Conservation (phyloP, 2,888 invertebrate species). For the Macrosiphum euphorbiae region DNA sequence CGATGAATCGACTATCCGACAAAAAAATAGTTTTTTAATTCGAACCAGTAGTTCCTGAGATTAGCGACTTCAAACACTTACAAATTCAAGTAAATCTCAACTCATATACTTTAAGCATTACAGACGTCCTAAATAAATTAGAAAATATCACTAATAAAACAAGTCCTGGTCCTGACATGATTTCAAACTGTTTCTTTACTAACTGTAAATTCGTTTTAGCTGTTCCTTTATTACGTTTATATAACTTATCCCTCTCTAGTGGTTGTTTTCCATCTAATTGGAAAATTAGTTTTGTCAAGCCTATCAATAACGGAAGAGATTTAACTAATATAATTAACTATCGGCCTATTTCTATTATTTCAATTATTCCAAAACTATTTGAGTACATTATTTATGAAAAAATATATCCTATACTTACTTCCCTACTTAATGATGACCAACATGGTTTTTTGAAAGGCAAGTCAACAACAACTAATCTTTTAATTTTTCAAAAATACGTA, state of each 20-base stretch:
- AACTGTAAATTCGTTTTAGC: not conserved
- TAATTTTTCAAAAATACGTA: not conserved
- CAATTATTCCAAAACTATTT: not conserved
- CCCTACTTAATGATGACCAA: not conserved
- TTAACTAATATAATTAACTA: not conserved
- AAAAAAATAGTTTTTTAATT: too few relatives aligned
- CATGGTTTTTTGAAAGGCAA: not conserved
- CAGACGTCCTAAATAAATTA: too few relatives aligned
- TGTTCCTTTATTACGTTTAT: not conserved
- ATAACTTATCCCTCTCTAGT: too few relatives aligned
- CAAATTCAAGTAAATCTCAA: too few relatives aligned
- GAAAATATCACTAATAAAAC: too few relatives aligned
- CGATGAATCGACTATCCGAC: too few relatives aligned
- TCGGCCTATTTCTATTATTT: too few relatives aligned
- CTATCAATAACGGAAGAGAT: not conserved
- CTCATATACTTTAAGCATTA: too few relatives aligned
- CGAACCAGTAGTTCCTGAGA: too few relatives aligned
- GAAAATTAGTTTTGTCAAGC: not conserved
- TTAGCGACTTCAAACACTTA: too few relatives aligned
- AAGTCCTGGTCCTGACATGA: too few relatives aligned
- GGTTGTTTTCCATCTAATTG: not conserved
- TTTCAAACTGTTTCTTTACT: constrained; percentile 8
- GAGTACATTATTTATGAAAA: not conserved
- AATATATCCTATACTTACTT: not conserved
- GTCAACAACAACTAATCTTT: too few relatives aligned